phyloP scores from a whole-genome alignment of 2,797 vertebrate genomes.

The Urocyon cinereoargenteus region DNA sequence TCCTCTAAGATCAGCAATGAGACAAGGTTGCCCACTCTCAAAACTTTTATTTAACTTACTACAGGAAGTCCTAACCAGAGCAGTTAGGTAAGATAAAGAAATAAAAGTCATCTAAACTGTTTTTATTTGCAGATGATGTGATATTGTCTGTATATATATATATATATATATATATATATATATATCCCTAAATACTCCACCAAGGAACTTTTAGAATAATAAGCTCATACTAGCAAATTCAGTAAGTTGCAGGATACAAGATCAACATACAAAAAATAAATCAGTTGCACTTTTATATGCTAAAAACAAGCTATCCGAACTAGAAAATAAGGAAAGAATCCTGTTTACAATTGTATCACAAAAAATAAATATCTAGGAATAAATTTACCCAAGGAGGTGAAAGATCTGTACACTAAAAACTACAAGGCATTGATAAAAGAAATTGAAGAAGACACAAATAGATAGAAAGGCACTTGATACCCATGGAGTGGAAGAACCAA shows the following conservation, averaged over 20 bases:
- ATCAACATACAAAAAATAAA: background rate
- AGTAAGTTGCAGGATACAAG: background rate
- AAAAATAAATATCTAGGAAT: background rate
- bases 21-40: background rate
- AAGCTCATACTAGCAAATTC: background rate
- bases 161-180: background rate
- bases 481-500: background rate
- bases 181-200: background rate
- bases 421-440: background rate
- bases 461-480: background rate
- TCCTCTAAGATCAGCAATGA: background rate
- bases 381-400: background rate
- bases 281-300: background rate
- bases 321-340: background rate
- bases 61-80: background rate
- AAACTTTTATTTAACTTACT: background rate
- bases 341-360: background rate
- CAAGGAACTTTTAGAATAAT: background rate
- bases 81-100: background rate
- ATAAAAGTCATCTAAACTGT: background rate
- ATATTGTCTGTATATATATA: background rate
- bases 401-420: background rate
- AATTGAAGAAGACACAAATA: background rate
- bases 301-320: background rate
- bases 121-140: background rate